Conservation (phyloP, 2,888 invertebrate species). For the Onchidella celtica region DNA sequence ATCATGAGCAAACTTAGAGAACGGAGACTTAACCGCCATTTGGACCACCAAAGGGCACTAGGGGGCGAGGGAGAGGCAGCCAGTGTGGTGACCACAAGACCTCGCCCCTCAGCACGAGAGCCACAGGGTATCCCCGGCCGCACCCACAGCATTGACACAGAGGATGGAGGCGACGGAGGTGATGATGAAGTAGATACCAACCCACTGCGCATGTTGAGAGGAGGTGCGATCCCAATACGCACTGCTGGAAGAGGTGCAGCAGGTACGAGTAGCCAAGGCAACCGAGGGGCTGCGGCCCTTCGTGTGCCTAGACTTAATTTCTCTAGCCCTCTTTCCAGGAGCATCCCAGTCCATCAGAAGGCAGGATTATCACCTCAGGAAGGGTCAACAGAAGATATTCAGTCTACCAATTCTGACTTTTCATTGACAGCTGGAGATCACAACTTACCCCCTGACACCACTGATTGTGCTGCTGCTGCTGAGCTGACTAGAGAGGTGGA, state of each 20-base stretch:
- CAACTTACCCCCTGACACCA: too few species aligned
- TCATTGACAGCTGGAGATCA: neutral
- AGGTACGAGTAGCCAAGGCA: conserved; percentile 62
- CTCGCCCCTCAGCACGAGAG: conserved; percentile 68
- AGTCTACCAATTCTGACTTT: neutral
- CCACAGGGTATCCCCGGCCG: conserved; percentile 76
- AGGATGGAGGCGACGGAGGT: conserved; percentile 73
- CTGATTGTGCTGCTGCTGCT: conserved; percentile 23
- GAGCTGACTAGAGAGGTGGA: conserved; percentile 7
- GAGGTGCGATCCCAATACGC: conserved; percentile 73
- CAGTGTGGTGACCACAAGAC: conserved; percentile 45
- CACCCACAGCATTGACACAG: conserved; percentile 48
- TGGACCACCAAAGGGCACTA: conserved; percentile 73
- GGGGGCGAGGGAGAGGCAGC: conserved; percentile 52
- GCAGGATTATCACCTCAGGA: neutral
- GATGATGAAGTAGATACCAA: conserved; percentile 82
- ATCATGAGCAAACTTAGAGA: conserved; percentile 75
- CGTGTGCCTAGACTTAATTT: conserved; percentile 49
- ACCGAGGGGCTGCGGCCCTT: conserved; percentile 39
- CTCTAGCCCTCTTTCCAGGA: conserved; percentile 46
- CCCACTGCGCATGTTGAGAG: conserved; percentile 85
- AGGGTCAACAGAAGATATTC: neutral
- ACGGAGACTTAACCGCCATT: conserved; percentile 68
- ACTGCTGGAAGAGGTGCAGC: conserved; percentile 66
- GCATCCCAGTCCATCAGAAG: conserved; percentile 1